These are phyloP conservation scores for Rhodophaea formosa DNA, from an alignment of 2,888 invertebrate species.

Conservation along the genomic window DNA sequence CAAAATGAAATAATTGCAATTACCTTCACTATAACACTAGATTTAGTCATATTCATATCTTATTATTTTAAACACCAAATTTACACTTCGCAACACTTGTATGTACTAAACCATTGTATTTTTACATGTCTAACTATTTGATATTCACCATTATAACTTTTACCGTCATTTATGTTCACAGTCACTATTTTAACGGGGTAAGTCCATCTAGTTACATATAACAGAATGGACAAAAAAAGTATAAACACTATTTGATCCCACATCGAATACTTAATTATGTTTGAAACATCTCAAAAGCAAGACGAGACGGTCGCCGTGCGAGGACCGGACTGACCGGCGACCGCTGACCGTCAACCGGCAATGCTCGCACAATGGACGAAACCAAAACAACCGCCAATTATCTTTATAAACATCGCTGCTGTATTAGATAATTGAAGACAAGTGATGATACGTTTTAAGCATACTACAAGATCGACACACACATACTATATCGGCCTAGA, in stretches of 20 bases:
- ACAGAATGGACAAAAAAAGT: too few relatives aligned
- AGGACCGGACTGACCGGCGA: slow-evolving; percentile 29
- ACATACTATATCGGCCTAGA: too few relatives aligned
- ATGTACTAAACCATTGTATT: too few relatives aligned
- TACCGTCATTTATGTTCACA: too few relatives aligned
- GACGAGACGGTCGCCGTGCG: neutral
- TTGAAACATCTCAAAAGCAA: neutral
- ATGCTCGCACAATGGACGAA: slow-evolving; percentile 53
- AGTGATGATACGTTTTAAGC: too few relatives aligned
- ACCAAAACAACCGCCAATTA: slow-evolving; percentile 62
- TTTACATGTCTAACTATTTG: too few relatives aligned
- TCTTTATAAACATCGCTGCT: slow-evolving; percentile 36
- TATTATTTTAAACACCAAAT: neutral
- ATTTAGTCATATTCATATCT: neutral
- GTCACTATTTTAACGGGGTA: too few relatives aligned
- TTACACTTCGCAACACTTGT: too few relatives aligned
- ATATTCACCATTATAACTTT: too few relatives aligned
- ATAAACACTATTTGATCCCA: neutral
- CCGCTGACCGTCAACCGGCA: slow-evolving; percentile 36
- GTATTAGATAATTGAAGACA: slow-evolving; percentile 19
- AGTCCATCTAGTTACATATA: too few relatives aligned
- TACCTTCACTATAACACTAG: slow-evolving; percentile 7
- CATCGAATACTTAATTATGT: neutral
- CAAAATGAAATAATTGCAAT: neutral
- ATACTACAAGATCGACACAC: too few relatives aligned